phyloP scores from a whole-genome alignment of 2,113 vertebrate species.

The Ictidomys tridecemlineatus region DNA sequence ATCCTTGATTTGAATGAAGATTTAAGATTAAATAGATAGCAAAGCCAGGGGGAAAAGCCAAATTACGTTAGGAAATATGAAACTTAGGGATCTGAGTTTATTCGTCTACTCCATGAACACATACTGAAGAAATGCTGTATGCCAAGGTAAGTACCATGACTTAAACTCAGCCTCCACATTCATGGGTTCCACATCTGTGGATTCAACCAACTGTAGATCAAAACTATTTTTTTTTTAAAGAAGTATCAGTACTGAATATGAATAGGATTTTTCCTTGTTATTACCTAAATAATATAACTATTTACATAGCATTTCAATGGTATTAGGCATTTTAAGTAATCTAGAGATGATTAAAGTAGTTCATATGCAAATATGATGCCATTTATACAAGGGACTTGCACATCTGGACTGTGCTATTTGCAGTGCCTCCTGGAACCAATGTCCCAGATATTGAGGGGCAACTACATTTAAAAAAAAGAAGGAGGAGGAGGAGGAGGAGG shows the following conservation, averaged over 20 bases:
- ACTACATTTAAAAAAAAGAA: not conserved
- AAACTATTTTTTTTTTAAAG: not conserved
- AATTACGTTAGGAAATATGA: not conserved
- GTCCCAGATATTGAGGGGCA: not conserved
- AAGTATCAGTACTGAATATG: not conserved
- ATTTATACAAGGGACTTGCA: not conserved
- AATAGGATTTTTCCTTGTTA: not conserved
- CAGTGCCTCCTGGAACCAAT: not conserved
- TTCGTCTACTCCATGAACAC: not conserved
- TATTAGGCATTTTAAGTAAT: not conserved
- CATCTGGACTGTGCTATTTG: not conserved
- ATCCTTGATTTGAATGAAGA: not conserved
- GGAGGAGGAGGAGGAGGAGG: no score
- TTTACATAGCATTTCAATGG: not conserved
- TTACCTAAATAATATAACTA: not conserved
- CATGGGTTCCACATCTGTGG: not conserved
- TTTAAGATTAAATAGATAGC: not conserved
- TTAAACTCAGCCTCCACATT: not conserved
- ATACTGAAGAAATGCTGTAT: not conserved
- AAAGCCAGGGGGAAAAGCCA: slow-evolving; percentile 7
- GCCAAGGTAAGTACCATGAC: not conserved
- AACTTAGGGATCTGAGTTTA: not conserved
- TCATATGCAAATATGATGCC: not conserved
- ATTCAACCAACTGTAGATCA: not conserved
- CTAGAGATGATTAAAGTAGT: not conserved